Conservation (phyloP, 2,888 invertebrate species). For the Drosophila picticornis region DNA sequence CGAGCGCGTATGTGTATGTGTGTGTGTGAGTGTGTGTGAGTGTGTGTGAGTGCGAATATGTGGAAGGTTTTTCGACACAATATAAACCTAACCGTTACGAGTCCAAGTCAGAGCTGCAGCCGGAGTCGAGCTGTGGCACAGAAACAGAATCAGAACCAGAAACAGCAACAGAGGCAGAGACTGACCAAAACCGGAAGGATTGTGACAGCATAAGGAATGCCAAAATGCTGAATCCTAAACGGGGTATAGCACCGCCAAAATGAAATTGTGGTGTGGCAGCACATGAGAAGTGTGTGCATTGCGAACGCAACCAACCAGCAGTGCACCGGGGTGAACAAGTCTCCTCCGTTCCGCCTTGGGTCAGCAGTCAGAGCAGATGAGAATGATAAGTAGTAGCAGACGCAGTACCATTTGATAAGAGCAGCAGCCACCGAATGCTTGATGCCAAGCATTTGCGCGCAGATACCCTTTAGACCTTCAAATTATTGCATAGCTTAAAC, state of each 20-base stretch:
- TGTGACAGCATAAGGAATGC: constrained; percentile 39
- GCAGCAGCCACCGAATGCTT: constrained; percentile 24
- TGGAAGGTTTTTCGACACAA: constrained; percentile 52
- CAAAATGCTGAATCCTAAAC: constrained; percentile 61
- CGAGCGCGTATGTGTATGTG: neutral
- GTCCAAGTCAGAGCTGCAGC: neutral
- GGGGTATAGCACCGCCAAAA: constrained; percentile 46
- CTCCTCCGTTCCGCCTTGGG: constrained; percentile 8
- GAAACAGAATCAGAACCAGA: constrained; percentile 3
- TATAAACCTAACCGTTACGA: constrained; percentile 26
- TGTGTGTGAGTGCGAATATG: neutral
- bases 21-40: neutral
- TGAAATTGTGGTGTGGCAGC: constrained; percentile 65
- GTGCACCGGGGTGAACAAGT: neutral
- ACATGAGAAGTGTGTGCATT: constrained; percentile 5
- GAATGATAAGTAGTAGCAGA: constrained; percentile 48
- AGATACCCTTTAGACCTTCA: constrained; percentile 28
- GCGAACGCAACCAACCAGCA: neutral
- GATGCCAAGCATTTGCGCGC: neutral
- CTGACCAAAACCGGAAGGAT: constrained; percentile 33
- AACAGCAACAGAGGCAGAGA: neutral
- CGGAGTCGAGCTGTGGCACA: neutral
- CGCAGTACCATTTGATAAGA: constrained; percentile 45
- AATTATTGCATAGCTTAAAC: neutral
- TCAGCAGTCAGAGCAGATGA: constrained; percentile 40